Evolutionary conservation across 2,797 vertebrate genomes (phyloP).

Genomic region (Helarctos malayanus): DNA sequence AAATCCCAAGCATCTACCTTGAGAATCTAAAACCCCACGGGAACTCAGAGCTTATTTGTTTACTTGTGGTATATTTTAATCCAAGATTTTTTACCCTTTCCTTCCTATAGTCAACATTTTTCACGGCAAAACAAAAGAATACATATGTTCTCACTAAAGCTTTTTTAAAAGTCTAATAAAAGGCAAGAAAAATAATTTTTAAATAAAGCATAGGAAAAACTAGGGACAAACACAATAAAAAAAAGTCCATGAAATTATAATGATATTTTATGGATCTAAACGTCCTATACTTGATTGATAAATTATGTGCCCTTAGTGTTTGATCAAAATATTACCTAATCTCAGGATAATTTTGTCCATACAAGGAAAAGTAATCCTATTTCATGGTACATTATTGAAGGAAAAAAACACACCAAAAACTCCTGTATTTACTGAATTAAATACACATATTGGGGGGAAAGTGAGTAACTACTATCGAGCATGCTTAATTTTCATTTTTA

Average conservation of each 20-base stretch:
- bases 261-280: not conserved
- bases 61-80: not conserved
- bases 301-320: not conserved
- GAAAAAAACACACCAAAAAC: not conserved
- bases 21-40: not conserved
- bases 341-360: not conserved
- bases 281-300: not conserved
- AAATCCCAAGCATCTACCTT: not conserved
- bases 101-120: not conserved
- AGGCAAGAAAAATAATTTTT: slow-evolving; percentile 26
- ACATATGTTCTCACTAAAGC: not conserved
- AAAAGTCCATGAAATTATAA: not conserved
- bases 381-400: not conserved
- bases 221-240: not conserved
- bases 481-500: slow-evolving; percentile 48
- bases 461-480: not conserved
- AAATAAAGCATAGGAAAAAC: slow-evolving; percentile 24
- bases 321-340: not conserved
- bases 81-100: not conserved
- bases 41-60: not conserved
- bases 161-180: slow-evolving; percentile 6
- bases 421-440: not conserved
- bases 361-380: slow-evolving; percentile 2
- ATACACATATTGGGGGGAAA: not conserved
- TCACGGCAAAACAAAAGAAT: not conserved